Evolutionary conservation across 2,113 vertebrate genomes (phyloP).

Genomic region (Anarrhichthys ocellatus): DNA sequence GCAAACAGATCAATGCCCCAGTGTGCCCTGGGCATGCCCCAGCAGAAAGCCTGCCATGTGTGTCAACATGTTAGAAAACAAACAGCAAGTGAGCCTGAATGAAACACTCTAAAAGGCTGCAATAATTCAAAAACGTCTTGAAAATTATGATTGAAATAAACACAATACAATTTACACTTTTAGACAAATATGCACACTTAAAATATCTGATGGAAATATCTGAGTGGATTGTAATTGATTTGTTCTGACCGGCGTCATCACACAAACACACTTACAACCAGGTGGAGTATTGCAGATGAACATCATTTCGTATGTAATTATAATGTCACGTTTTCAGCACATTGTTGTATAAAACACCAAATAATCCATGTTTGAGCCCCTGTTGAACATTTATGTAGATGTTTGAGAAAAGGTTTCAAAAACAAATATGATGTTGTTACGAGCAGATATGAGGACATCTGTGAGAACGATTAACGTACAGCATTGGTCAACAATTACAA

Average conservation of each 20-base stretch:
- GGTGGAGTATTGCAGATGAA: not conserved
- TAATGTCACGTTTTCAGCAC: not conserved
- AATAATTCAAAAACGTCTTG: not conserved
- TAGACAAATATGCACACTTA: not conserved
- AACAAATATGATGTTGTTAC: not conserved
- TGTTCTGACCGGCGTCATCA: slow-evolving; percentile 8
- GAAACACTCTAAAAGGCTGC: not conserved
- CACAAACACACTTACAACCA: slow-evolving; percentile 2
- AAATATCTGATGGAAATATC: not conserved
- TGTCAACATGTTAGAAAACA: slow-evolving; percentile 24
- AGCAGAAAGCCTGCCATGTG: slow-evolving; percentile 28
- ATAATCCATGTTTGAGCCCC: not conserved
- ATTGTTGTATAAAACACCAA: not conserved
- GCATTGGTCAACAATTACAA: not conserved
- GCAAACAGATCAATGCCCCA: slow-evolving; percentile 19
- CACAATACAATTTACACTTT: not conserved
- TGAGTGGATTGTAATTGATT: slow-evolving; percentile 2
- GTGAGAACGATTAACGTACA: not conserved
- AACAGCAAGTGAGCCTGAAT: not conserved
- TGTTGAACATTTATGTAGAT: not conserved
- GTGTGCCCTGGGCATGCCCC: slow-evolving; percentile 37
- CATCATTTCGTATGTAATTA: not conserved
- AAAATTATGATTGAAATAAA: not conserved
- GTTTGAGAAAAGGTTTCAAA: not conserved
- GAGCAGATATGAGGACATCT: not conserved